These are phyloP conservation scores for Allygus modestus DNA, from an alignment of 2,888 invertebrate species.

Conservation along the genomic window DNA sequence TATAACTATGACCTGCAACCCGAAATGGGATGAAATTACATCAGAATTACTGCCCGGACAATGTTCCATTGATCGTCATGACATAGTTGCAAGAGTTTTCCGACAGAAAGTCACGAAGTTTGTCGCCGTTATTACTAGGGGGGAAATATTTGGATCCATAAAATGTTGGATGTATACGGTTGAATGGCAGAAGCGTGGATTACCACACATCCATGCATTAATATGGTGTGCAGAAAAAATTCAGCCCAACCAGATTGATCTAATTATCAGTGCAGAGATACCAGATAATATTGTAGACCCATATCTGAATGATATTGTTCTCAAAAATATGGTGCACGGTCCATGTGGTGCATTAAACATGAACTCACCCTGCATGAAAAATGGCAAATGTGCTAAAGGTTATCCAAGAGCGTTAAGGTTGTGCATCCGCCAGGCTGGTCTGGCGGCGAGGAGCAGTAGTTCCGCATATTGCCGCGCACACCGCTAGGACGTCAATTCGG, in stretches of 20 bases:
- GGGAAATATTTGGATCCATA: slow-evolving; percentile 68
- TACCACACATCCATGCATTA: slow-evolving; percentile 71
- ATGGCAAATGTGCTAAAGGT: slow-evolving; percentile 73
- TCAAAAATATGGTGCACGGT: slow-evolving; percentile 72
- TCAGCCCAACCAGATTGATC: slow-evolving; percentile 70
- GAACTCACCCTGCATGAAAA: slow-evolving; percentile 73
- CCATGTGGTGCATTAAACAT: slow-evolving; percentile 72
- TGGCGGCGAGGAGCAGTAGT: too few relatives aligned
- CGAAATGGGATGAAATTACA: slow-evolving; percentile 70
- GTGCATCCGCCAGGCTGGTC: too few relatives aligned
- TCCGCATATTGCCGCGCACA: too few relatives aligned
- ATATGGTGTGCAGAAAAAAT: slow-evolving; percentile 70
- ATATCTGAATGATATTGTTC: slow-evolving; percentile 68
- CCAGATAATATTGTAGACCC: slow-evolving; percentile 71
- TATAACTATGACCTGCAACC: slow-evolving; percentile 66
- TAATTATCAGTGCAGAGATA: slow-evolving; percentile 73
- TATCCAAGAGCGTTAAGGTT: slow-evolving; percentile 71
- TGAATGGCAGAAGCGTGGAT: slow-evolving; percentile 72
- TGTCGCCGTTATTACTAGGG: slow-evolving; percentile 67
- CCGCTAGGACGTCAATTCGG: too few relatives aligned
- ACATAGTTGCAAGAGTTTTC: slow-evolving; percentile 66
- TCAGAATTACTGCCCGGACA: slow-evolving; percentile 60
- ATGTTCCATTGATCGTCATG: slow-evolving; percentile 64
- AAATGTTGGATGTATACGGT: slow-evolving; percentile 69
- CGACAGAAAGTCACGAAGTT: slow-evolving; percentile 58